A percentile compares a stretch with the other conserved stretches of the same genome.
These are phyloP conservation scores for Linyphia triangularis DNA, from an alignment of 2,888 invertebrate species.

Conservation along the genomic window DNA sequence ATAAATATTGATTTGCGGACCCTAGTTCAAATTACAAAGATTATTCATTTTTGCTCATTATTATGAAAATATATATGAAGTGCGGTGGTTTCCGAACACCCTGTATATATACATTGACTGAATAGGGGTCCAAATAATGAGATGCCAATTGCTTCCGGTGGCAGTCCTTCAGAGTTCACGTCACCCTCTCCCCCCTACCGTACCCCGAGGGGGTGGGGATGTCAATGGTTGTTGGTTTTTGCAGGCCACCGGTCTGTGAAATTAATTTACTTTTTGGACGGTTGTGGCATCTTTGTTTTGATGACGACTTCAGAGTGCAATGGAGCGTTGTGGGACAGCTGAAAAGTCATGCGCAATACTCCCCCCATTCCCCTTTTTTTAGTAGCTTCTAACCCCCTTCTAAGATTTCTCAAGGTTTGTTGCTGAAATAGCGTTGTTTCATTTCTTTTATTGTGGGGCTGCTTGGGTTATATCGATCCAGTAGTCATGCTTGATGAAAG, in stretches of 20 bases:
- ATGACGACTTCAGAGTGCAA: constrained; percentile 53
- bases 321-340: background rate
- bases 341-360: no score
- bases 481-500: no score
- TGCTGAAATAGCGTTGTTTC: background rate
- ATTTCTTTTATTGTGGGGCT: background rate
- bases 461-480: no score
- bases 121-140: constrained; percentile 58
- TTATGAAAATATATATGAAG: no score
- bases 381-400: background rate
- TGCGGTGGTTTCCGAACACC: no score
- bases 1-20: no score
- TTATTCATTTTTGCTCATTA: no score
- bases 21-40: no score
- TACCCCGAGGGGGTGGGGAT: constrained; percentile 35
- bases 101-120: constrained; percentile 14
- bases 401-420: no score
- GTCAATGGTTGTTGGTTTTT: constrained; percentile 60
- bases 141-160: constrained; percentile 72
- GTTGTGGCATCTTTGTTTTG: constrained; percentile 55
- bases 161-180: constrained; percentile 35
- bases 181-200: constrained; percentile 25
- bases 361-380: no score
- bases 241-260: constrained; percentile 56
- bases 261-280: constrained; percentile 59